These are phyloP conservation scores for Planiliza haematocheilus DNA, from an alignment of 2,113 vertebrate species.

Conservation along the genomic window DNA sequence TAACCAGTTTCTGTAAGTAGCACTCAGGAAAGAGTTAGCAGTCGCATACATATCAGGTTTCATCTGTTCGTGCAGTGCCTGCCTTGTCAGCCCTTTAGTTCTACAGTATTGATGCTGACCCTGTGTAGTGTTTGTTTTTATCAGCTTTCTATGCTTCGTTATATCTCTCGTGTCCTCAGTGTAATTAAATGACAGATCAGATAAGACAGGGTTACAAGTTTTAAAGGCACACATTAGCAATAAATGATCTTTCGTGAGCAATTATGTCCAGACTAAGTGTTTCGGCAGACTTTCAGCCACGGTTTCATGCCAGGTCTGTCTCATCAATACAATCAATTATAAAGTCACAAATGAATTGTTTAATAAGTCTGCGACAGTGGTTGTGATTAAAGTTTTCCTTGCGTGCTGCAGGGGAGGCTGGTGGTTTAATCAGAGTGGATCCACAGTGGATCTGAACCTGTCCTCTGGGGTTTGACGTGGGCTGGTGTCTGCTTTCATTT, in stretches of 20 bases:
- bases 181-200: constrained; percentile 47
- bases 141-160: constrained; percentile 30
- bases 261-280: constrained; percentile 10
- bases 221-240: constrained; percentile 11
- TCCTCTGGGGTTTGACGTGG: constrained; percentile 38
- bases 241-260: constrained; percentile 22
- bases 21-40: constrained; percentile 2
- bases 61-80: constrained; percentile 39
- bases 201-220: constrained; percentile 12
- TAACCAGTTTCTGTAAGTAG: too few species aligned
- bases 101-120: constrained; percentile 62
- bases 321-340: not conserved
- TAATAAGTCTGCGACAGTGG: not conserved
- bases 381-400: constrained; percentile 10
- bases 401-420: constrained; percentile 15
- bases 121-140: constrained; percentile 54
- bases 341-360: constrained; percentile 13
- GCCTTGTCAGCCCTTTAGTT: constrained; percentile 64
- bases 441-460: constrained; percentile 27
- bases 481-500: constrained; percentile 50
- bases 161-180: constrained; percentile 24
- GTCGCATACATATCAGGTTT: constrained; percentile 46
- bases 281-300: not conserved
- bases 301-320: not conserved
- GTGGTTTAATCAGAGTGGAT: constrained; percentile 51